A percentile compares a stretch with the other conserved stretches of the same genome.
Evolutionary conservation across 2,888 invertebrate genomes (phyloP).

Genomic region (Acrocera orbiculus): DNA sequence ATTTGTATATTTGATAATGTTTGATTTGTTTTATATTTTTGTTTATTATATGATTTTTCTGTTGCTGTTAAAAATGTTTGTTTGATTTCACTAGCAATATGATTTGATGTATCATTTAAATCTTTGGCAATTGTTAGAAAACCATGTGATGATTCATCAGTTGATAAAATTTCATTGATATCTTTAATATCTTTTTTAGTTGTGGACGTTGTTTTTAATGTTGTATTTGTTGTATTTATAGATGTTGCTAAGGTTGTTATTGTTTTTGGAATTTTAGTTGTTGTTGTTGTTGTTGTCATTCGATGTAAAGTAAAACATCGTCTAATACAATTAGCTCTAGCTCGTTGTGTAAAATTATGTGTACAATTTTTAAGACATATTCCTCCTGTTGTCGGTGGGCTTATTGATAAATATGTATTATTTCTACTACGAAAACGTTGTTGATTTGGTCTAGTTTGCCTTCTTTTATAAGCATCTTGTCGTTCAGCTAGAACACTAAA

Average conservation of each 20-base stretch:
- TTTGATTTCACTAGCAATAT: slow-evolving; percentile 22
- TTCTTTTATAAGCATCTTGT: no score
- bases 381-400: slow-evolving; percentile 22
- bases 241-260: slow-evolving; percentile 8
- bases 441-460: no score
- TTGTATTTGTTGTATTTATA: slow-evolving; percentile 3
- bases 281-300: slow-evolving; percentile 12
- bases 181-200: slow-evolving; percentile 20
- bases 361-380: slow-evolving; percentile 31
- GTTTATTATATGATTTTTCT: slow-evolving; percentile 15
- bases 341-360: slow-evolving; percentile 29
- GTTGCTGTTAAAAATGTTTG: slow-evolving; percentile 7
- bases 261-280: slow-evolving; percentile 12
- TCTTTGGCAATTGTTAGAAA: slow-evolving; percentile 29
- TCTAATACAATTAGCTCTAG: slow-evolving; percentile 30
- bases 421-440: no score
- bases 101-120: slow-evolving; percentile 26
- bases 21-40: slow-evolving; percentile 17
- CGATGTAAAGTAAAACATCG: slow-evolving; percentile 26
- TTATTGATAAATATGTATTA: no score
- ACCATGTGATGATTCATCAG: slow-evolving; percentile 31
- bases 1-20: slow-evolving; percentile 18
- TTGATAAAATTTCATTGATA: slow-evolving; percentile 29
- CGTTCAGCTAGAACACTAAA: slow-evolving; percentile 42
- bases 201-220: slow-evolving; percentile 12